phyloP scores from a whole-genome alignment of 37 sponge, comb jelly and placozoan species.

The Mnemiopsis leidyi region DNA sequence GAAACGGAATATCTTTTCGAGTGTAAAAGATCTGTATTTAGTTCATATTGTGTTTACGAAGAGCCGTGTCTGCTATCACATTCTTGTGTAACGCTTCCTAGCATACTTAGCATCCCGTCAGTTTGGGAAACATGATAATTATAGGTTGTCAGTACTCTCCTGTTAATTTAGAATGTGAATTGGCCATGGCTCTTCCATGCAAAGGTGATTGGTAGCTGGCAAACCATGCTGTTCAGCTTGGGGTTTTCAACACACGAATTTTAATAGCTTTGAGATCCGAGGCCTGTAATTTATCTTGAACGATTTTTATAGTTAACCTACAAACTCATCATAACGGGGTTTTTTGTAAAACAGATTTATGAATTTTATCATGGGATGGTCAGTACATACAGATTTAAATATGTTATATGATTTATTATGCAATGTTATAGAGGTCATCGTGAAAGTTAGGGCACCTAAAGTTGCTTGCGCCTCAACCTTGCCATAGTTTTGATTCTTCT shows the following conservation, averaged over 20 bases:
- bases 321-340: background rate
- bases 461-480: too few species aligned
- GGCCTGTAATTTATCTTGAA: background rate
- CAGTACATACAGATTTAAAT: background rate
- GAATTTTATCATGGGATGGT: background rate
- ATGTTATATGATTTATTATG: background rate
- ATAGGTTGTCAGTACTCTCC: too few species aligned
- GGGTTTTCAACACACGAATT: too few species aligned
- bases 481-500: too few species aligned
- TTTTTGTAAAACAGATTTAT: background rate
- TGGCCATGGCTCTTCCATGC: too few species aligned
- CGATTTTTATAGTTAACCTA: background rate
- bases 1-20: background rate
- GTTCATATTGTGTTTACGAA: background rate
- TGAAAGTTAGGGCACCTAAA: background rate
- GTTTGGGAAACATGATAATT: too few species aligned
- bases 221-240: too few species aligned
- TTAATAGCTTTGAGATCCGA: too few species aligned
- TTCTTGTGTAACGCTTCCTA: too few species aligned
- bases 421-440: background rate
- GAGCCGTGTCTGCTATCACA: background rate
- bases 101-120: too few species aligned
- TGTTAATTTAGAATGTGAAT: too few species aligned
- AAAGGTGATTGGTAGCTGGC: too few species aligned
- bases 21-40: background rate